Base-by-base conservation (phyloP, 2,888 invertebrate species). In the Volucella inflata region DNA sequence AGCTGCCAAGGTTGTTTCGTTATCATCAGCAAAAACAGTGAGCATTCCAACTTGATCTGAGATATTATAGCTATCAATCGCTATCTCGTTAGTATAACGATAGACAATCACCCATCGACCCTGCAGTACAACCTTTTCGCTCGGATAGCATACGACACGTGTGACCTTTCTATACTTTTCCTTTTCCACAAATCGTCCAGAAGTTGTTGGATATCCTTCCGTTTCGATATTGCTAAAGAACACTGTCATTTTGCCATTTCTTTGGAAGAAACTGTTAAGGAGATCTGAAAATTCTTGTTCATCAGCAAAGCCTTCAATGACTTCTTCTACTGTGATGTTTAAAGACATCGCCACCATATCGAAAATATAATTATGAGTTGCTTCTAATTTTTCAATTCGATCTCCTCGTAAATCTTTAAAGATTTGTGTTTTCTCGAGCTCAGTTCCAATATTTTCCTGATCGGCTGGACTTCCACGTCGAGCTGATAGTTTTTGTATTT, bases 221-320 rank as follows among this genome's bases (percentile, higher is more conserved):
- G 95, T 93, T 21, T 94, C 90, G 88, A 95, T 95, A 91, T 95
- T 95, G 90, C 94, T 95, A 80, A 97, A 93, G 74, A 96, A 92
- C 62, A 96, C 90, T 59, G 95, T 94, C 87, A 93, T 93, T 74
- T 93, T 92, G 1, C 95, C 95, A 21, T 94, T 94, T 81, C 94
- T 94, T 8, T 92, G 93, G 17, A 95, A 93, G 50, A 95, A 93
- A 88, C 94, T 94, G 62, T 94, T 94, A 76, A 96, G 90, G 17
- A 94, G 89, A 10, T 94, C 94, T 1, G 95, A 91, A 88, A 95
- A 94, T 71, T 93, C 89, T 74, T 95, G 94, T 59, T 94, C 94
- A 91, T 97, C 97, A 70, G 94, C 93, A 6, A 96, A 93, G 64
- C 96, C 96, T 76, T 96, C 96, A 9, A 96, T 91, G 80, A 95